Evolutionary conservation across 2,113 vertebrate genomes (phyloP), one percentile per base, ranked within the genome.

Genomic region (Heterotilapia buettikoferi): DNA sequence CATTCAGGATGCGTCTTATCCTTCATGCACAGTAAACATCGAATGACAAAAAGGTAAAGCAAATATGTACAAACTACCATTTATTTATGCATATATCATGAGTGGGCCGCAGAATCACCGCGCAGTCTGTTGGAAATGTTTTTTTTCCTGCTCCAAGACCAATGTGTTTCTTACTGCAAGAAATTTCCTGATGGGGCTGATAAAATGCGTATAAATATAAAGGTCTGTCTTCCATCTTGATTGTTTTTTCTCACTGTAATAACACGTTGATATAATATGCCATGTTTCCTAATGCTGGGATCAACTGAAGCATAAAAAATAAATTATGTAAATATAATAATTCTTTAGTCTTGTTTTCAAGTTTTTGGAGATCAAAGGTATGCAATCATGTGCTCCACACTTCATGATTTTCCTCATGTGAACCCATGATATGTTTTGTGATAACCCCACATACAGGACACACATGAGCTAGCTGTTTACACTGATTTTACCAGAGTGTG

Each of bases 21-120:
- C 63, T 59, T 73, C 24, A 88, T 84, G 31, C 16, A 84, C 81
- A 68, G 82, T 76, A 88, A 91, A 90, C 90, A 86, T 45, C 6
- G 5, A 24, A 53, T 78, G 53, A 76, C 26, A 31, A 21, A 68
- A 45, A 63, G 40, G 52, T 80, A 47, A 24, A 90, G 76, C 24
- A 88, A 88, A 88, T 73, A 80, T 43, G 19, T 71, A 79, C 18
- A 31, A 63, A 53, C 40, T 43, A 18, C 71, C 52, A 43, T 81
- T 29, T 66, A 12, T 86, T 57, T 40, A 63, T 83, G 13, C 24
- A 66, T 63, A 57, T 53, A 16, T 29, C 13, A 40, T 57, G 63
- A 45, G 61, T 50, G 21, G 45, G 56, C n/a, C 5, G 8, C 56
- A 76, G 80, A 54, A 80, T 78, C 38, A 45, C 7, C 4, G 16